Evolutionary conservation across 2,113 vertebrate species (phyloP).

Genomic region (Bambusicola thoracicus): DNA sequence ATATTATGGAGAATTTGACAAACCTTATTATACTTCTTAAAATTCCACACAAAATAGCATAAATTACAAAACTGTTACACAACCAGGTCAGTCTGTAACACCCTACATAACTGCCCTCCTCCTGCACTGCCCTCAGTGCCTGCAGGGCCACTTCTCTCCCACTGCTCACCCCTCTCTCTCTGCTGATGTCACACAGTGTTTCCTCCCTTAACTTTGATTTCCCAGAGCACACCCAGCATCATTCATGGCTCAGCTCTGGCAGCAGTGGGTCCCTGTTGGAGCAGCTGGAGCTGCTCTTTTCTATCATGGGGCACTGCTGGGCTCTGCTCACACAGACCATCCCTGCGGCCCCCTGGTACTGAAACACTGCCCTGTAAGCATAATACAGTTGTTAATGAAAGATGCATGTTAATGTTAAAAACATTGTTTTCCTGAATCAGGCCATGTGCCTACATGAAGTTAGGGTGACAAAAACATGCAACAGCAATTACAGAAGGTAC

Average conservation of each 20-base stretch:
- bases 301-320: background rate
- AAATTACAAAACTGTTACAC: background rate
- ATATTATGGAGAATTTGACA: background rate
- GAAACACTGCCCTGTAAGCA: background rate
- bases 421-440: background rate
- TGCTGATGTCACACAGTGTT: background rate
- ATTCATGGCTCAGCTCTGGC: background rate
- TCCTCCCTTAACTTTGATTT: background rate
- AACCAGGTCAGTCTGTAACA: too few species aligned
- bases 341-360: background rate
- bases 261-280: background rate
- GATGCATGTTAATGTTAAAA: background rate
- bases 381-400: background rate
- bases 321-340: background rate
- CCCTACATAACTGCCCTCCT: background rate
- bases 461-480: background rate
- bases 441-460: fast-evolving
- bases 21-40: background rate
- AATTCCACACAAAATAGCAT: background rate
- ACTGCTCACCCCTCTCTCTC: background rate
- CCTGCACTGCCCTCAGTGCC: background rate
- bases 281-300: background rate
- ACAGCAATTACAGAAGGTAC: background rate
- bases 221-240: background rate
- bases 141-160: background rate